Conservation (phyloP, 2,113 vertebrate genomes). For the Chloropsis hardwickii region DNA sequence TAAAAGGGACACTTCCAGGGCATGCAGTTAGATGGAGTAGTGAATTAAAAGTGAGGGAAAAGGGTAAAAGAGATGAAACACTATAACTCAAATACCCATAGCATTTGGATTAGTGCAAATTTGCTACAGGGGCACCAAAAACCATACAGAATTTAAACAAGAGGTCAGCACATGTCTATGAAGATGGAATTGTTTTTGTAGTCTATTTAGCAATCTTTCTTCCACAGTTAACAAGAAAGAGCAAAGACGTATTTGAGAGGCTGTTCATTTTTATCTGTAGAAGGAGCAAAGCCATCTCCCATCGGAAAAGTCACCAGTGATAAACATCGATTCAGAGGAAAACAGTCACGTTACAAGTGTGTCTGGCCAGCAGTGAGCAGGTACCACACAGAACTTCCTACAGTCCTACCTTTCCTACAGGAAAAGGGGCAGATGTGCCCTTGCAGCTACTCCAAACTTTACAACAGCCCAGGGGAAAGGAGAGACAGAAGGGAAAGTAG, state of each 20-base stretch:
- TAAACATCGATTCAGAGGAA: not conserved
- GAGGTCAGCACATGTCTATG: not conserved
- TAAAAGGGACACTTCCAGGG: not conserved
- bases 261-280: not conserved
- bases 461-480: not conserved
- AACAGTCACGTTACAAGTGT: not conserved
- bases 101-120: not conserved
- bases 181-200: not conserved
- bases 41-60: not conserved
- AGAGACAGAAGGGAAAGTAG: not conserved
- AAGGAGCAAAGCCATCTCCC: not conserved
- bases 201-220: not conserved
- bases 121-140: not conserved
- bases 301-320: not conserved
- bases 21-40: not conserved
- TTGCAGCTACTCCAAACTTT: not conserved
- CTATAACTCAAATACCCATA: not conserved
- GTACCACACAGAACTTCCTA: not conserved
- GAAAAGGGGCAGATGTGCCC: not conserved
- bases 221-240: not conserved
- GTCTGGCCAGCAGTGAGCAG: not conserved
- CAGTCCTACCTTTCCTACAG: not conserved
- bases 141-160: not conserved
- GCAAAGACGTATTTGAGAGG: not conserved
- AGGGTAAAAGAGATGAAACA: not conserved